These are phyloP conservation scores for Parazoanthus atlanticus DNA, from an alignment of 92 coral and sea anemone species.

Conservation along the genomic window DNA sequence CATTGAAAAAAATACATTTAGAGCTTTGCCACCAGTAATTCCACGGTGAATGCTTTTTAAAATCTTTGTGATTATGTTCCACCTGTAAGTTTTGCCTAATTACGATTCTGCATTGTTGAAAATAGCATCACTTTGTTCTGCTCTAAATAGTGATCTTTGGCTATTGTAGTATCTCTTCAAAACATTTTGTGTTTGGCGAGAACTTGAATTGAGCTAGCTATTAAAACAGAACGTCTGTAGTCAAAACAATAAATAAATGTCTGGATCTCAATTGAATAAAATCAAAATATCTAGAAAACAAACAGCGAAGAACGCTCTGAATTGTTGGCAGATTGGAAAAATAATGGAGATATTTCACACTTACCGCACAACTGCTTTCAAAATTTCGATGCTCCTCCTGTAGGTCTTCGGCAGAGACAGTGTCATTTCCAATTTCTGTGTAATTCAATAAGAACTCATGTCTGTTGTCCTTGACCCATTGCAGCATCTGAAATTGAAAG, in stretches of 20 bases:
- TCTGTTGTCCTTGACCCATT: constrained; percentile 94
- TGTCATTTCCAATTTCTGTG: constrained; percentile 92
- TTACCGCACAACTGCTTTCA: constrained; percentile 88
- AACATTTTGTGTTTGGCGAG: constrained; percentile 17
- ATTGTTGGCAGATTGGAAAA: neutral
- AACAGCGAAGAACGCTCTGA: neutral
- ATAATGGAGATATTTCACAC: constrained; percentile 30
- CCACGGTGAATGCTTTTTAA: neutral
- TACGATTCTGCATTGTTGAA: neutral
- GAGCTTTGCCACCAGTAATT: neutral
- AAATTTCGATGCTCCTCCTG: constrained; percentile 91
- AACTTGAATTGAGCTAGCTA: constrained; percentile 11
- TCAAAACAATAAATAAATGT: constrained; percentile 26
- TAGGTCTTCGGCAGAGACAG: constrained; percentile 82
- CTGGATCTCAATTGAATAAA: neutral
- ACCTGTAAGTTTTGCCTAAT: neutral
- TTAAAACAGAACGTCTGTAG: constrained; percentile 8
- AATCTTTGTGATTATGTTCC: neutral
- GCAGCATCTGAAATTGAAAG: constrained; percentile 80
- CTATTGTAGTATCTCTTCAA: constrained; percentile 14
- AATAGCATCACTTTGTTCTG: constrained; percentile 1
- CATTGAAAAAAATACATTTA: neutral
- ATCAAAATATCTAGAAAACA: neutral
- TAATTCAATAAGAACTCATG: constrained; percentile 91
- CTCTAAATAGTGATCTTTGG: neutral